Percentiles rank a stretch among this genome's conserved stretches.
These are phyloP conservation scores for Bergia puertoricense DNA, from an alignment of 92 coral and sea anemone species.

Conservation along the genomic window DNA sequence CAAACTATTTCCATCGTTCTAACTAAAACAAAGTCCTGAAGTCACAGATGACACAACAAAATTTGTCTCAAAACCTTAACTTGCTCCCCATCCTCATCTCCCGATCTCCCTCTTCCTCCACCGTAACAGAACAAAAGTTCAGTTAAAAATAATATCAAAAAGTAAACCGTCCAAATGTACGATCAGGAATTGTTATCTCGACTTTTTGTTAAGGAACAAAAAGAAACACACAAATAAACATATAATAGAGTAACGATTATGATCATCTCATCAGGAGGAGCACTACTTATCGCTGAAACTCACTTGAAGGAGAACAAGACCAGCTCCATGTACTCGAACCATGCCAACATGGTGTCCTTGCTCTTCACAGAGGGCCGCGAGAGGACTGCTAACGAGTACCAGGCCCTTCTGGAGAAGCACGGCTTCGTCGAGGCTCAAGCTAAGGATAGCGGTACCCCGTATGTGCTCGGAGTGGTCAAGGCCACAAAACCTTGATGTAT, in stretches of 20 bases:
- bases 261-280: constrained; percentile 5
- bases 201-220: too few species aligned
- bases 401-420: constrained; percentile 32
- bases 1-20: too few species aligned
- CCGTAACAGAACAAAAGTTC: too few species aligned
- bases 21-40: too few species aligned
- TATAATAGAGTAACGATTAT: background rate
- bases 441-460: constrained; percentile 20
- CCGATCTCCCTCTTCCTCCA: too few species aligned
- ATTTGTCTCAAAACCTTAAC: too few species aligned
- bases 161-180: too few species aligned
- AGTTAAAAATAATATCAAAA: too few species aligned
- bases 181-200: too few species aligned
- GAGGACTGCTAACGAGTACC: constrained; percentile 38
- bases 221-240: too few species aligned
- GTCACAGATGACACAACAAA: too few species aligned
- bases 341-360: constrained; percentile 35
- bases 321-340: constrained; percentile 34
- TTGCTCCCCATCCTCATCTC: too few species aligned
- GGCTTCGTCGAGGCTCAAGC: constrained; percentile 32
- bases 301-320: constrained; percentile 35
- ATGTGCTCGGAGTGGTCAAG: constrained; percentile 32
- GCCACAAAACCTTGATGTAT: constrained; percentile 21
- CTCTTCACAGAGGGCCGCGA: constrained; percentile 45
- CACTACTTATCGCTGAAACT: constrained; percentile 28